phyloP scores from a whole-genome alignment of 23 tunicate genomes.

The Styela plicata region DNA sequence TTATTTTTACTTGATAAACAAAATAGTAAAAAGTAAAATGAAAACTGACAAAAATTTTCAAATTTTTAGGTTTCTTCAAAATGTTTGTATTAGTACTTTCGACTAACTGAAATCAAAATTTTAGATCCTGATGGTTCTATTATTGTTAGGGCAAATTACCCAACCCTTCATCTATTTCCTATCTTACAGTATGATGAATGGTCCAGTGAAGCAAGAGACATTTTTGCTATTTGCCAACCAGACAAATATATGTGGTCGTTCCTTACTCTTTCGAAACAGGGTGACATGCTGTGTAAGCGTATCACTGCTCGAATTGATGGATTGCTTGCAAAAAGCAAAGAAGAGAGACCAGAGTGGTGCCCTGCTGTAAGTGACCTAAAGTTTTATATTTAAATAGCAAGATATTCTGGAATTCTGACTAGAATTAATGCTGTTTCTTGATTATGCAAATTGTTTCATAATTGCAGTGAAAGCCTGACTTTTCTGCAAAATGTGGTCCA shows the following conservation, averaged over 20 bases:
- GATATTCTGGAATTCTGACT: background rate
- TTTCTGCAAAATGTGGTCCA: background rate
- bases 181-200: constrained; percentile 93
- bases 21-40: too few species aligned
- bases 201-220: constrained; percentile 89
- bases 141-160: too few species aligned
- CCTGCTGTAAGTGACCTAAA: constrained; percentile 39
- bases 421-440: background rate
- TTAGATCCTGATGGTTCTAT: too few species aligned
- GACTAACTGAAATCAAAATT: too few species aligned
- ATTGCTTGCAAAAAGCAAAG: constrained; percentile 8
- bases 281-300: constrained; percentile 69
- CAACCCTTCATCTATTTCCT: too few species aligned
- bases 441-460: background rate
- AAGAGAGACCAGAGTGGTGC: constrained; percentile 83
- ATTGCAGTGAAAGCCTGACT: too few species aligned
- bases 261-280: constrained; percentile 72
- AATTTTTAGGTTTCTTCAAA: too few species aligned
- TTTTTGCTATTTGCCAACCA: constrained; percentile 76
- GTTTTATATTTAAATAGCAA: background rate
- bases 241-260: constrained; percentile 92
- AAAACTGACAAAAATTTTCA: too few species aligned
- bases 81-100: too few species aligned
- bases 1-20: too few species aligned
- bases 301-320: constrained; percentile 54